phyloP scores from a whole-genome alignment of 37 sponge, comb jelly and placozoan species.

The Cliona cf. orientalis region DNA sequence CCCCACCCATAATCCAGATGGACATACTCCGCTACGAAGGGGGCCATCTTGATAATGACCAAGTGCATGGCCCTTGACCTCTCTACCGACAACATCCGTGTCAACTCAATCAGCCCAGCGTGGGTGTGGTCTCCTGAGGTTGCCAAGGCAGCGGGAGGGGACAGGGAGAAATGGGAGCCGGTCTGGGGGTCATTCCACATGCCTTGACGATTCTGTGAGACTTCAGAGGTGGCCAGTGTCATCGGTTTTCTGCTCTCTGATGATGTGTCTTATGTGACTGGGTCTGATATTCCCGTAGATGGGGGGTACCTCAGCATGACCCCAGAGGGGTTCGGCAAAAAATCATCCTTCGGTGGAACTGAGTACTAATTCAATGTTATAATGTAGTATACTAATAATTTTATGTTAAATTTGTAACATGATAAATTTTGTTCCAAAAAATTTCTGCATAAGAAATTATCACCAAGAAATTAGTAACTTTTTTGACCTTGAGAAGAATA shows the following conservation, averaged over 20 bases:
- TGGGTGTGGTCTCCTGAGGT: constrained; percentile 95
- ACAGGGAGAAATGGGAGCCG: constrained; percentile 81
- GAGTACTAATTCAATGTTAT: too few species aligned
- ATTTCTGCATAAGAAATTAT: too few species aligned
- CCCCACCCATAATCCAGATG: too few species aligned
- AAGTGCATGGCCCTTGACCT: constrained; percentile 89
- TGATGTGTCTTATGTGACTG: constrained; percentile 80
- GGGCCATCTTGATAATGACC: constrained; percentile 74
- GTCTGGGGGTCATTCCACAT: constrained; percentile 89
- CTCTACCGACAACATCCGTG: constrained; percentile 67
- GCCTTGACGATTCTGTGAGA: constrained; percentile 65
- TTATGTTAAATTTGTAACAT: too few species aligned
- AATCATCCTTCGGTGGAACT: constrained; percentile 76
- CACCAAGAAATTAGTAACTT: too few species aligned
- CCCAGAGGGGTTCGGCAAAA: constrained; percentile 82
- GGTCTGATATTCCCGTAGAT: constrained; percentile 76
- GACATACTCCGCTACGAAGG: constrained; percentile 87
- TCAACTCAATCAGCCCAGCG: constrained; percentile 84
- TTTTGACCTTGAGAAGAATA: too few species aligned
- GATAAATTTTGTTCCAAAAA: too few species aligned
- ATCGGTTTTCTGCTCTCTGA: constrained; percentile 77
- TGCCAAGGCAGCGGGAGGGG: constrained; percentile 80
- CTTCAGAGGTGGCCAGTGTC: constrained; percentile 71
- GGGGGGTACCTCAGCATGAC: constrained; percentile 88
- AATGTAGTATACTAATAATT: too few species aligned